Base-by-base conservation (phyloP, 2,888 invertebrate genomes). In the Leucophora obtusa region DNA sequence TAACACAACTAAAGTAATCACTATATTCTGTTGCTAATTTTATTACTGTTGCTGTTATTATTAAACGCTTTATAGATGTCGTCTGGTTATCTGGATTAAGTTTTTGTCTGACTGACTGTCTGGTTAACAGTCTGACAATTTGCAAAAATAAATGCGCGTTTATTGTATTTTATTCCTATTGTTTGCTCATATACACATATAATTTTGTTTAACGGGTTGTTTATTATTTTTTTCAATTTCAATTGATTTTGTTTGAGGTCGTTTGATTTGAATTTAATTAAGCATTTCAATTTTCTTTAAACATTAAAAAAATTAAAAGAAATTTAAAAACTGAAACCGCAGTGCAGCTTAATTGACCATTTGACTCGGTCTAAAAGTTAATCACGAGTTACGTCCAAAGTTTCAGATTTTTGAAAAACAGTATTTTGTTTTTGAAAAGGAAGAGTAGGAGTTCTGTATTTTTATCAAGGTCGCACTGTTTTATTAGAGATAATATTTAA, bases 11-110 rank as follows among this genome's bases (percentile, higher is more conserved):
- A 1, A 43, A 53, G 15, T 50, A 11, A 66, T 66, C 56, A 82
- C 51, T 50, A 54, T 83, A 58, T 60, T 77, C 72, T 70, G 74
- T 62, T 69, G 35, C 60, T 77, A 47, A 47, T 76, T 17, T 56
- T 33, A 43, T 59, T 28, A 33, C 15, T 53, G 47, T 59, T 70
- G 65, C 28, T 60, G 14, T 58, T 68, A 11, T 38, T 66, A 7
- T 66, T 33, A 62, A 21, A 68, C 11, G 24, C 9, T 76, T 83
- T 82, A 82, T 84, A 84, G 7, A 86, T 84, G 83, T 85, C 85
- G 84, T 59, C 53, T 59, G 38, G 38, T 56, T 69, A 58, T 51
- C n/a, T 62, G 28, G 14, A n/a, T 47, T 47, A 1, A 54, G 47
- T 43, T 33, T 56, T 38, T 79, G 43, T 15, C 24, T 58, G 11